Base-by-base conservation (phyloP, 2,113 vertebrate genomes). In the Astur gentilis region DNA sequence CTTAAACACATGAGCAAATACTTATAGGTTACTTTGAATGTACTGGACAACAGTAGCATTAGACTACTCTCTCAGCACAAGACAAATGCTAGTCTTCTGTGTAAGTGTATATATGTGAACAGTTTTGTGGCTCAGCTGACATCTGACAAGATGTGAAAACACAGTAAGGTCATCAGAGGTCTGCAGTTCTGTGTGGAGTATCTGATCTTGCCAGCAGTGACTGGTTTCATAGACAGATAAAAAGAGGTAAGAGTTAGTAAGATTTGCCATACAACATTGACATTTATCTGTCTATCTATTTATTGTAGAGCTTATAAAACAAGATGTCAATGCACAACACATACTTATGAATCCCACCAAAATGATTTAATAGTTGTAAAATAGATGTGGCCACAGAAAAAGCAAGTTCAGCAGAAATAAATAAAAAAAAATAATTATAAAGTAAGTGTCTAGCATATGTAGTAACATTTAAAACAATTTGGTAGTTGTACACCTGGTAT, bases 401-500 rank as follows among this genome's bases (percentile, higher is more conserved):
- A 71, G 1, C 6, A 58, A 72, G 14, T 85, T 52, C 44, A 52
- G 13, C 22, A 72, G 5, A 72, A 72, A 70, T 32, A 31, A 38
- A 27, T 23, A 5, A 40, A 42, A 42, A 42, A 23, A 61, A 20
- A 22, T 8, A 38, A 45, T 8, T 13, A 44, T 34, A 26, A 34
- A 67, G 5, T 26, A 8, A 13, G 3, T 75, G 36, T 65, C n/a
- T 83, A 60, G 14, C 13, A 13, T 47, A 67, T 29, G 16, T 36
- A 22, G 26, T 20, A 85, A 80, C 8, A 62, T 57, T 25, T 49
- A 44, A 72, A 67, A 3, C 10, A 49, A 42, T 52, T 73, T 75
- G 2, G 5, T 55, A 17, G 10, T 49, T 73, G 22, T 7, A 55
- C 1, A 0, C 10, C 13, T 80, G 11, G 6, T 14, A 57, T 55